phyloP scores from a whole-genome alignment of 2,797 vertebrate genomes.

The Mormyrus hasselquistii region DNA sequence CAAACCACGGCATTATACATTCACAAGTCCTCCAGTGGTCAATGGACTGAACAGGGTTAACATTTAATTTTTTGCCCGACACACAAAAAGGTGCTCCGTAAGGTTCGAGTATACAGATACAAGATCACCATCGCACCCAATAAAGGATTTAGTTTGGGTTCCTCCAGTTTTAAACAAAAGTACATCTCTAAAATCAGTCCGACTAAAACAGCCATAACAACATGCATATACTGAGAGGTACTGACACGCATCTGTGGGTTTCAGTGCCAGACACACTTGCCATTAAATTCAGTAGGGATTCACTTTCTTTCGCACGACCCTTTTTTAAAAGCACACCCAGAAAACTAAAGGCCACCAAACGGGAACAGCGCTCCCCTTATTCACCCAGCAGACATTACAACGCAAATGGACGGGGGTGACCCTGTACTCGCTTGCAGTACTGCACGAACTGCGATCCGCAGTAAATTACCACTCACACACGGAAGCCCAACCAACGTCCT shows the following conservation, averaged over 20 bases:
- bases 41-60: not conserved
- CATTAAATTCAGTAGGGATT: not conserved
- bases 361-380: not conserved
- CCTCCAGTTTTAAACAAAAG: not conserved
- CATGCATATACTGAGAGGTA: not conserved
- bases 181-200: not conserved
- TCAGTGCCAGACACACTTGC: not conserved
- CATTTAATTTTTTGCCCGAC: not conserved
- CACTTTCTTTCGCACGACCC: not conserved
- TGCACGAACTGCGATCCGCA: not conserved
- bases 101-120: not conserved
- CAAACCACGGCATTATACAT: not conserved
- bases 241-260: not conserved
- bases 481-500: not conserved
- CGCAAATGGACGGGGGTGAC: not conserved
- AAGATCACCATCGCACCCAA: not conserved
- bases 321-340: not conserved
- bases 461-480: not conserved
- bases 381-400: not conserved
- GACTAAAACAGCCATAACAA: not conserved
- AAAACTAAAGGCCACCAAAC: not conserved
- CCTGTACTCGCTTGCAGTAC: not conserved
- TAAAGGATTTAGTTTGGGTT: not conserved
- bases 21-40: not conserved
- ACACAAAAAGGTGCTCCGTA: not conserved